A percentile compares a stretch with the other conserved stretches of the same genome.
Conservation (phyloP, 2,888 invertebrate species). For the Morpho helenor region DNA sequence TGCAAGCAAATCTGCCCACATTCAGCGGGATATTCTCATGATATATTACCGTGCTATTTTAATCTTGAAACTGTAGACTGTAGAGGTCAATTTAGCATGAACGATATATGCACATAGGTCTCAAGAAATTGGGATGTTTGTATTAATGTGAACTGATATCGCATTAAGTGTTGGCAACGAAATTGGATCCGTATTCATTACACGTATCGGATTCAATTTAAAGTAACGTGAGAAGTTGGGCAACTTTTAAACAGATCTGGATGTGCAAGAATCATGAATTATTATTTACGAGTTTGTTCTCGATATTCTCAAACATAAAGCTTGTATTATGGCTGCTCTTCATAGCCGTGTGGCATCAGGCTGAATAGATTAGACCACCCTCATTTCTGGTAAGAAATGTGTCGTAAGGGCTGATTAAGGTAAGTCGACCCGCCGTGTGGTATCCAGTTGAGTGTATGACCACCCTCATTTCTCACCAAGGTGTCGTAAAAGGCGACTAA, state of each 20-base stretch:
- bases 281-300: too few relatives aligned
- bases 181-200: conserved; percentile 11
- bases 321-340: too few relatives aligned
- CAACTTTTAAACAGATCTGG: conserved; percentile 10
- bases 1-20: conserved; percentile 25
- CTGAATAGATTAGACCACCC: too few relatives aligned
- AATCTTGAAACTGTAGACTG: not conserved
- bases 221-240: conserved; percentile 9
- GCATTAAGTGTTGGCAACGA: conserved; percentile 6
- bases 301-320: too few relatives aligned
- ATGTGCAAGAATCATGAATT: not conserved
- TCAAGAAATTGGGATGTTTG: not conserved
- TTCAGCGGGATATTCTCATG: not conserved
- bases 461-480: too few relatives aligned
- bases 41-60: not conserved
- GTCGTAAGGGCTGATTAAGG: too few relatives aligned
- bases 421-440: too few relatives aligned
- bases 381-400: too few relatives aligned
- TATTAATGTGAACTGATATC: conserved; percentile 9
- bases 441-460: too few relatives aligned
- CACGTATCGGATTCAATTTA: conserved; percentile 8
- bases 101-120: conserved; percentile 1
- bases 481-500: too few relatives aligned
- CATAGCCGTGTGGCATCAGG: too few relatives aligned
- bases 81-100: conserved; percentile 1